Base-by-base conservation (phyloP, 2,113 vertebrate genomes). In the Mustela lutreola region DNA sequence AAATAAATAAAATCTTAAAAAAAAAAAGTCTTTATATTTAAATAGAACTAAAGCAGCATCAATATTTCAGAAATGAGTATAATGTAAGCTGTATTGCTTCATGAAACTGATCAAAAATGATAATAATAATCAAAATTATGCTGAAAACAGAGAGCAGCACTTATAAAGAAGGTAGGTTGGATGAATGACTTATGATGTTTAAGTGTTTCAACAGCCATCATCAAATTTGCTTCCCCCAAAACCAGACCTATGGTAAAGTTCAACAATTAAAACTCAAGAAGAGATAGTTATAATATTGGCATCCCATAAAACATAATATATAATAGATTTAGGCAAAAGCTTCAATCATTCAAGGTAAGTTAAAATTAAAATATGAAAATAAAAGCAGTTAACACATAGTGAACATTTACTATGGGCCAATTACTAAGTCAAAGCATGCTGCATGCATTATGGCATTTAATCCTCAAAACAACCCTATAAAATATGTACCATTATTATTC, bases 351-450 rank as follows among this genome's bases (percentile, higher is more conserved):
- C 71, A 92, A 65, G 22, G 89, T 86, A 60, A 92, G 24, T 24
- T 84, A 88, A 97, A 89, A 96, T 85, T 92, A 92, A 94, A 78
- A 80, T 36, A 91, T 19, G n/a, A 78, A 86, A 58, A 91, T 65
- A 83, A 70, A 83, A 31, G 19, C 36, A 86, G n/a, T 42, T 75
- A 89, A 42, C 53, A 93, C 16, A 94, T 12, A 95, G 22, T 50
- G n/a, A 88, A 11, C 39, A 78, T 22, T 78, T 93, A 70, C 31
- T 76, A 67, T 48, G 87, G 75, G 42, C 63, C 15, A 76, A 94
- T 79, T 5, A 94, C 19, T 50, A 24, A 28, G 71, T 33, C 12
- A 78, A 88, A 83, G 67, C 31, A 60, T 12, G 33, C 53, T 75
- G 75, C 63, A 70, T 42, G 36, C 8, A 71, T 10, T 84, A n/a